Base-by-base conservation (phyloP, 1,140 invertebrate genomes). In the Cheumatopsyche charites region DNA sequence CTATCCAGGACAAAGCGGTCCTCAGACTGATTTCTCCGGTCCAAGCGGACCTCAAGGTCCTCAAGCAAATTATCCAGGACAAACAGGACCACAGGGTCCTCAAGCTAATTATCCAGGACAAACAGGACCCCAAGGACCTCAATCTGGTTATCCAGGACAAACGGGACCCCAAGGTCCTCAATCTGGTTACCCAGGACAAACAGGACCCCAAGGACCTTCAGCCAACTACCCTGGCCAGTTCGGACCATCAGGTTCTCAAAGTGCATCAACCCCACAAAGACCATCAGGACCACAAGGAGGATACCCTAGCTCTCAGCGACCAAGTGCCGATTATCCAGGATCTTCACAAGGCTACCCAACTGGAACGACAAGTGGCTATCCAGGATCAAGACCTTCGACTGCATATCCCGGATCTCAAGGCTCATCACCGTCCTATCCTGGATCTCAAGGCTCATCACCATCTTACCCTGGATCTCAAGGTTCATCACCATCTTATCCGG, bases 171-270 rank as follows among this genome's bases (percentile, higher is more conserved):
- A 76, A 23, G 78, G 79, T 42, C 77, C 79, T 74, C 76, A 78
- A 45, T 65, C 75, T 19, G 74, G 74, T 55, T 81, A 79, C 70
- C 80, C 80, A 52, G 78, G 79, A 11, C 75, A 71, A 67, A 68
- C 74, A 66, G 76, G 79, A 45, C 79, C 83, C 62, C 81, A 83
- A 76, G 89, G 89, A 71, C 83, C 81, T 21, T 86, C n/a, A n/a
- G n/a, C n/a, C n/a, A n/a, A n/a, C n/a, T n/a, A n/a, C n/a, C 12
- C 89, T 69, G 84, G 52, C 1, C 79, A 9, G 85, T 88, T 88
- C 42, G 79, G 79, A 55, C 72, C 58, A 66, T 75, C 74, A 43
- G 77, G 77, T 17, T 78, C 79, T 62, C 77, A 77, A 29, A 77
- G 77, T 43, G 73, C 77, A 55, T 73, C 76, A 15, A 61, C 75